phyloP scores from a whole-genome alignment of 1,140 invertebrate genomes.

The Lucilia sericata region DNA sequence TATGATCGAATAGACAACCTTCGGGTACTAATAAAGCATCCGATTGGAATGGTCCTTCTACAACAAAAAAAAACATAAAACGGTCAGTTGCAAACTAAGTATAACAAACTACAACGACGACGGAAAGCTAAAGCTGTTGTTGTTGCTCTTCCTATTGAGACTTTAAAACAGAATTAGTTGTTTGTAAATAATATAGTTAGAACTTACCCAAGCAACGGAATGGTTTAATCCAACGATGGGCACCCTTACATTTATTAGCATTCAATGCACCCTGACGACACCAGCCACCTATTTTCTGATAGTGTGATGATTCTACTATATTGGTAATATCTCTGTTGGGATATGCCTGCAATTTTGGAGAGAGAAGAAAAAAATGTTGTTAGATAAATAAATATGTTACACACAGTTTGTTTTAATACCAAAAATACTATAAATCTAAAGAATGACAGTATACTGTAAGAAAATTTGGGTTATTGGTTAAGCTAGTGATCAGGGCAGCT shows the following conservation, averaged over 20 bases:
- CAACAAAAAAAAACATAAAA: constrained; percentile 28
- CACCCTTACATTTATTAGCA: constrained; percentile 86
- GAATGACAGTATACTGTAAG: too few relatives aligned
- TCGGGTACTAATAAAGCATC: constrained; percentile 98
- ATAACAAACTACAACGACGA: too few relatives aligned
- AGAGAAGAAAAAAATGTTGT: constrained; percentile 1
- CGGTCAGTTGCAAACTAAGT: neutral
- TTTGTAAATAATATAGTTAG: neutral
- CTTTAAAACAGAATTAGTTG: too few relatives aligned
- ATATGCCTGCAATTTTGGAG: constrained; percentile 85
- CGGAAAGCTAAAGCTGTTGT: too few relatives aligned
- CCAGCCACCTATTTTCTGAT: constrained; percentile 94
- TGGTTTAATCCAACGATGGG: constrained; percentile 89
- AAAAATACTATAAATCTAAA: neutral
- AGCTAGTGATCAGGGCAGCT: too few relatives aligned
- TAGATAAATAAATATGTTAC: neutral
- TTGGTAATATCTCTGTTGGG: constrained; percentile 97
- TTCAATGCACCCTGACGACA: constrained; percentile 83
- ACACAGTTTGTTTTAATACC: too few relatives aligned
- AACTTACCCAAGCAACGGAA: constrained; percentile 92
- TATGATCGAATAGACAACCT: constrained; percentile 98
- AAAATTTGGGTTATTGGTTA: too few relatives aligned
- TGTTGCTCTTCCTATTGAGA: too few relatives aligned
- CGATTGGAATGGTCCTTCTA: constrained; percentile 98
- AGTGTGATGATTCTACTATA: constrained; percentile 96